Percentiles rank a stretch among this genome's conserved stretches.
Evolutionary conservation across 64 coral and sea anemone species (phyloP).

Genomic region (Hydrozoanthus tunicans): DNA sequence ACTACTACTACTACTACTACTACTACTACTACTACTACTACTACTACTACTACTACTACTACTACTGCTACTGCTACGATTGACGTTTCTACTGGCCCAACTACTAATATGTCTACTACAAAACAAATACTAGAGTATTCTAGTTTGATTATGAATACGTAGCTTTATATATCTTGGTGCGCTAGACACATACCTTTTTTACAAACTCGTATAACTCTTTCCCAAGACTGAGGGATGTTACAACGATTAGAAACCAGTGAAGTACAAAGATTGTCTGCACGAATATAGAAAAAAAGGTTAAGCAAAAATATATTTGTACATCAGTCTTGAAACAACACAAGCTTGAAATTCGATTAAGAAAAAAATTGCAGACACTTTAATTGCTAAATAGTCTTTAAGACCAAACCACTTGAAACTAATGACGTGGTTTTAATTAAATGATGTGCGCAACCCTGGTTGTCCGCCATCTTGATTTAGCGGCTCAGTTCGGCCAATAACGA

Average conservation of each 20-base stretch:
- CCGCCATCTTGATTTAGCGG: too few relatives aligned
- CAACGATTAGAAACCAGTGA: slow-evolving; percentile 18
- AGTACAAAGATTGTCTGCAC: slow-evolving; percentile 20
- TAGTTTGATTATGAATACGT: too few relatives aligned
- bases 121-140: not conserved
- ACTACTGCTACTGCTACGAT: not conserved
- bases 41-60: not conserved
- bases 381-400: too few relatives aligned
- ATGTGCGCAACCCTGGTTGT: too few relatives aligned
- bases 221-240: slow-evolving; percentile 3
- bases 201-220: slow-evolving; percentile 30
- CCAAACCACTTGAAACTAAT: too few relatives aligned
- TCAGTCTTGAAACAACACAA: too few relatives aligned
- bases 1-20: not conserved
- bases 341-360: too few relatives aligned
- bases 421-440: too few relatives aligned
- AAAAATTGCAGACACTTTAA: too few relatives aligned
- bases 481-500: too few relatives aligned
- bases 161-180: too few relatives aligned
- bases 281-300: not conserved
- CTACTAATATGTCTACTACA: not conserved
- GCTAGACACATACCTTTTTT: slow-evolving; percentile 14
- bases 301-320: too few relatives aligned
- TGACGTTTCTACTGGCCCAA: not conserved
- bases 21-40: not conserved